Evolutionary conservation across 1,140 invertebrate genomes (phyloP).

Genomic region (Hesperophylax magnus): DNA sequence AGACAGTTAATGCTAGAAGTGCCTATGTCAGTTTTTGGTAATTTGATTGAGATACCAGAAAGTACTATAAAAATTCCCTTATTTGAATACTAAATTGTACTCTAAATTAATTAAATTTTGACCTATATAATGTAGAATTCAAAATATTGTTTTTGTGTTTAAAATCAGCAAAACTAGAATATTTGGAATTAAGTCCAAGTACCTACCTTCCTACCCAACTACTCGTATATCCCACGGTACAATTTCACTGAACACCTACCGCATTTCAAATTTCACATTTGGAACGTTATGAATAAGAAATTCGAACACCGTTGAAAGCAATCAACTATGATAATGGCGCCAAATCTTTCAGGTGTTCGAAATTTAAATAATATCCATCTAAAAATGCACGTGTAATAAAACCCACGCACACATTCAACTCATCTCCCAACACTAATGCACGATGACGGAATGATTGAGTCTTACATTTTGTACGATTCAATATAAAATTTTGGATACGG

Average conservation of each 20-base stretch:
- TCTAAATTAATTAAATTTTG: too few species aligned
- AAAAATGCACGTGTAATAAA: conserved; percentile 17
- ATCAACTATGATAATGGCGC: conserved; percentile 39
- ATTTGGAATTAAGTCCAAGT: too few species aligned
- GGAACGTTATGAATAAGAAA: conserved; percentile 7
- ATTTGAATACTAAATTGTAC: too few species aligned
- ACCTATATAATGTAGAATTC: too few species aligned
- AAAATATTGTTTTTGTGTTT: too few species aligned
- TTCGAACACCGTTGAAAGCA: conserved; percentile 15
- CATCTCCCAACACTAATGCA: background rate
- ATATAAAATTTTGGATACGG: background rate
- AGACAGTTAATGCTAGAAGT: too few species aligned
- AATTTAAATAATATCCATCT: conserved; percentile 21
- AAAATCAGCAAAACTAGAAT: background rate
- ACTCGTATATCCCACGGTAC: background rate
- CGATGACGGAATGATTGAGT: background rate
- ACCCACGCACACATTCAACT: conserved; percentile 16
- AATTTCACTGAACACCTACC: background rate
- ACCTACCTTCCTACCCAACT: background rate
- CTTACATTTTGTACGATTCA: conserved; percentile 3
- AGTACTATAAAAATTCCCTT: too few species aligned
- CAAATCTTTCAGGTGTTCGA: conserved; percentile 25
- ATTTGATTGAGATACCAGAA: too few species aligned
- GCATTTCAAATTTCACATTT: background rate
- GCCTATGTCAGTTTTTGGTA: too few species aligned